Base-by-base conservation (phyloP, 2,888 invertebrate species). In the Congeria kusceri region DNA sequence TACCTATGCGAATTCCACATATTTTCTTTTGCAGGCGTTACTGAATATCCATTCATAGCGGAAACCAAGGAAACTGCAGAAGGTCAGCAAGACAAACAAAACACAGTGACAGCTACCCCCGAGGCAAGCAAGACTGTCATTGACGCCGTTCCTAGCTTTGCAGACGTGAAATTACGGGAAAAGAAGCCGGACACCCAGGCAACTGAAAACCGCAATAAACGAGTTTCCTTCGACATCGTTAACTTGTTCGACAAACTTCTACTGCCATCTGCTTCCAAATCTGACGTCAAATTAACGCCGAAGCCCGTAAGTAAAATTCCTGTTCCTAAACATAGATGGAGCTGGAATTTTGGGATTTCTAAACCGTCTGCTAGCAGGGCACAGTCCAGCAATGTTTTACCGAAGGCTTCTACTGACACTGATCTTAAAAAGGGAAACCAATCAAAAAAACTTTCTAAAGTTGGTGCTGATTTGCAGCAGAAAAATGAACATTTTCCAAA, bases 171-270 rank as follows among this genome's bases (percentile, higher is more conserved):
- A 20, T 29, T 67, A 18, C 39, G 67, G 53, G 64, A 39, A 20
- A 70, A 70, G 61, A 68, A 71, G 28, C 11, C 64, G 27, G 76
- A 80, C 5, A 15, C 29, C 3, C 23, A 53, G 13, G 39, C 66
- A 20, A 44, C 46, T 13, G 82, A 82, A n/a, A 79, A 79, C 18
- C 65, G 69, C n/a, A 79, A 70, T 25, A 83, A 83, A 64, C 73
- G 85, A 61, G 86, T 86, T 44, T 85, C 87, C 7, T 89, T 90
- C 83, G 89, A 86, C 67, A 84, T 90, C 62, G 86, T 90, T 28
- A 89, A 88, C 39, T 83, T 91, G 65, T 90, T 91, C 83, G 91
- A 91, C 77, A 89, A 89, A 66, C 84, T 91, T 7, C 79, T 91
- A 28, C 82, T 91, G 13, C 89, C 91, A 20, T 58, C 64, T 56